phyloP scores from a whole-genome alignment of 1,140 invertebrate genomes.

The Ptiloglossa arizonensis region DNA sequence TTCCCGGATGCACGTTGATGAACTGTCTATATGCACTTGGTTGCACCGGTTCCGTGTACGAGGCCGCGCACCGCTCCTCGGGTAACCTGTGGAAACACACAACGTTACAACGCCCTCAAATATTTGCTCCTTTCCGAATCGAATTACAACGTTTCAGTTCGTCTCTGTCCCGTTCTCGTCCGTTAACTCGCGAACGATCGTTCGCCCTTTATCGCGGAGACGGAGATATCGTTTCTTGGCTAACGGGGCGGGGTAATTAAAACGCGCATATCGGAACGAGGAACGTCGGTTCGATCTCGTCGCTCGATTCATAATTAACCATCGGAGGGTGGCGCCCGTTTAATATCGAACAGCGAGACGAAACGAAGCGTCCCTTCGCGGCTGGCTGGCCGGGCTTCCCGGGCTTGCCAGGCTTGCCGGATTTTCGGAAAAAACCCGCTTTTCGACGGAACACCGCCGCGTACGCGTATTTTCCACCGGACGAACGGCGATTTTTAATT shows the following conservation, averaged over 20 bases:
- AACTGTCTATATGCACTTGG: conserved; percentile 31
- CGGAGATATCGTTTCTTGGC: conserved; percentile 24
- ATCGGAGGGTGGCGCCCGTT: background rate
- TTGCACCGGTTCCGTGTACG: conserved; percentile 52
- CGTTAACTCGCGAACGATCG: background rate
- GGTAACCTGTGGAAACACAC: conserved; percentile 42
- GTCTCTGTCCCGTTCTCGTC: conserved; percentile 11
- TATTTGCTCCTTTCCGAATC: conserved; percentile 61
- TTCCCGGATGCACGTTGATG: conserved; percentile 50
- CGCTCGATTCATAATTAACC: conserved; percentile 22
- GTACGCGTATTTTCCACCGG: background rate
- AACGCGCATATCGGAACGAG: conserved; percentile 46
- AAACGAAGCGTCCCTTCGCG: no score
- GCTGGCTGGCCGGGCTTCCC: no score
- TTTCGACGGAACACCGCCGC: background rate
- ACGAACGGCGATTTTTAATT: conserved; percentile 44
- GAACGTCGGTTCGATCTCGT: background rate
- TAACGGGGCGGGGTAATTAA: conserved; percentile 45
- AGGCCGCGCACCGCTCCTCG: conserved; percentile 27
- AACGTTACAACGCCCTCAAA: conserved; percentile 62
- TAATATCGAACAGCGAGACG: background rate
- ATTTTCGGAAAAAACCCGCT: background rate
- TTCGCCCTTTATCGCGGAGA: background rate
- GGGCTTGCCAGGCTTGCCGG: no score
- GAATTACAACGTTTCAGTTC: conserved; percentile 64